phyloP scores from a whole-genome alignment of 2,888 invertebrate genomes.

The Cataglyphis rosenhaueri region DNA sequence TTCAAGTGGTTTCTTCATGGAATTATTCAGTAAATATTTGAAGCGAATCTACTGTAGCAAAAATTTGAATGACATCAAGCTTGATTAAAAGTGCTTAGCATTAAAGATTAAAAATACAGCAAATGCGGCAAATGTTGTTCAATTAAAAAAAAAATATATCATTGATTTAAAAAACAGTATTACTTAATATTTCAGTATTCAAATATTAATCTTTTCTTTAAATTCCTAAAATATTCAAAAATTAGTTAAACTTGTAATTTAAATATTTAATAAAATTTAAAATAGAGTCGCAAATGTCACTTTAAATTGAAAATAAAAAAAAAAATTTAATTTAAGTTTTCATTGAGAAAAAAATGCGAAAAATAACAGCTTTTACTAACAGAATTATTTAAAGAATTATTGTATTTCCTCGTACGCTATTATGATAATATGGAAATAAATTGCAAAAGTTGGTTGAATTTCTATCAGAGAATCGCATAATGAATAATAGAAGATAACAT shows the following conservation, averaged over 20 bases:
- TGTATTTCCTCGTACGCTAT: neutral
- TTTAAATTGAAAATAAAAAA: neutral
- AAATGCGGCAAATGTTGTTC: neutral
- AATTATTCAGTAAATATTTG: neutral
- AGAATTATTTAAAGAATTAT: neutral
- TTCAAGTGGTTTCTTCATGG: neutral
- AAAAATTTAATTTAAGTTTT: constrained; percentile 1
- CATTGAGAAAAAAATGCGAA: neutral
- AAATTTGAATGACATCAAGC: neutral
- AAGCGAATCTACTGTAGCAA: neutral
- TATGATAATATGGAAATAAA: constrained; percentile 2
- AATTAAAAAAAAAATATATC: neutral
- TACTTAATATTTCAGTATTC: neutral
- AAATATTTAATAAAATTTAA: constrained; percentile 8
- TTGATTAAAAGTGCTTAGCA: neutral
- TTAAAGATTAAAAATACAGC: neutral
- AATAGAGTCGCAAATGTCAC: neutral
- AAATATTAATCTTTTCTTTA: neutral
- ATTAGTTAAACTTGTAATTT: neutral
- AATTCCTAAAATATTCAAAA: neutral
- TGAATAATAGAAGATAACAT: constrained; percentile 7
- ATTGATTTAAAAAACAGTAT: neutral
- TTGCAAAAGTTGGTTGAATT: constrained; percentile 21
- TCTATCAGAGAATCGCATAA: constrained; percentile 19
- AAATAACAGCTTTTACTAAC: neutral